Conservation (phyloP, 2,888 invertebrate species). For the Dorcus hopei region DNA sequence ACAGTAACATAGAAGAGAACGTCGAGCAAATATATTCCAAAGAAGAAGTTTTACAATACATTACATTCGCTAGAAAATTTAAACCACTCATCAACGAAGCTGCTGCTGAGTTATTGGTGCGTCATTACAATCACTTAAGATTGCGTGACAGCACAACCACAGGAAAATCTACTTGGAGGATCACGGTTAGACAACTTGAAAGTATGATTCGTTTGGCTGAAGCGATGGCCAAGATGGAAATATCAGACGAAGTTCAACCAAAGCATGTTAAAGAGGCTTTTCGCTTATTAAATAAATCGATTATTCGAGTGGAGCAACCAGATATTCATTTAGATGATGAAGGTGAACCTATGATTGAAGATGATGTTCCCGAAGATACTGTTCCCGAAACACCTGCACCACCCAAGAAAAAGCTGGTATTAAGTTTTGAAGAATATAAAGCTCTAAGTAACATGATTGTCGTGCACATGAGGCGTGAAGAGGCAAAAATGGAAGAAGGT, state of each 20-base stretch:
- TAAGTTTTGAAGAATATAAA: constrained; percentile 94
- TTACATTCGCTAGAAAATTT: constrained; percentile 94
- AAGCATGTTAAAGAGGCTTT: constrained; percentile 91
- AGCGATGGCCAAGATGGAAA: constrained; percentile 94
- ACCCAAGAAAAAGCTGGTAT: constrained; percentile 69
- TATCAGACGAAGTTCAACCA: constrained; percentile 81
- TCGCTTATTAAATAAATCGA: constrained; percentile 86
- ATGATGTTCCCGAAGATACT: constrained; percentile 54
- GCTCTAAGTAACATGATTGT: constrained; percentile 88
- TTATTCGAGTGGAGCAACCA: constrained; percentile 95
- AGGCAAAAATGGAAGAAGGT: constrained; percentile 67
- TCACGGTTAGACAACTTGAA: constrained; percentile 94
- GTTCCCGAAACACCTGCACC: constrained; percentile 30
- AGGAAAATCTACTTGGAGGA: constrained; percentile 81
- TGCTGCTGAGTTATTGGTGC: constrained; percentile 76
- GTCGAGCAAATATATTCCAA: constrained; percentile 80
- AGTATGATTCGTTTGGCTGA: constrained; percentile 95
- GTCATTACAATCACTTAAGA: constrained; percentile 83
- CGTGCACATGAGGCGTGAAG: constrained; percentile 83
- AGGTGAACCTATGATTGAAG: constrained; percentile 57
- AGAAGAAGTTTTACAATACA: constrained; percentile 89
- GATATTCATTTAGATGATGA: constrained; percentile 92
- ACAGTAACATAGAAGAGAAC: constrained; percentile 77
- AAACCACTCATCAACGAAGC: constrained; percentile 84
- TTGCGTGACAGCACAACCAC: constrained; percentile 71